Conservation (phyloP, 2,888 invertebrate species). For the Charanyca ferruginea region DNA sequence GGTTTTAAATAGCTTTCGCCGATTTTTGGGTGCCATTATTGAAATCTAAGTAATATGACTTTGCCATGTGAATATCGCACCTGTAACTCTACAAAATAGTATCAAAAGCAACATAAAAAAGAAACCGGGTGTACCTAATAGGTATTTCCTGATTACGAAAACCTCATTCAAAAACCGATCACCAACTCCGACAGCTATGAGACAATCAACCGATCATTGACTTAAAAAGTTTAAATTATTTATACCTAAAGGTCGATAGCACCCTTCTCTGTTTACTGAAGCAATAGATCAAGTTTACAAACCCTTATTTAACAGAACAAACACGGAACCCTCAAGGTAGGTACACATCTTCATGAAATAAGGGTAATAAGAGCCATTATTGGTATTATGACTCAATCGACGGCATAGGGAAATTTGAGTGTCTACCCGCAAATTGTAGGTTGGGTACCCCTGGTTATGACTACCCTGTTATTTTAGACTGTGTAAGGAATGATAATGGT, state of each 20-base stretch:
- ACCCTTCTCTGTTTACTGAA: slow-evolving; percentile 68
- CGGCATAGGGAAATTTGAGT: slow-evolving; percentile 78
- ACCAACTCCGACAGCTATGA: slow-evolving; percentile 27
- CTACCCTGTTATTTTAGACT: slow-evolving; percentile 56
- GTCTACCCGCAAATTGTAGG: slow-evolving; percentile 85
- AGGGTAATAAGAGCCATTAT: slow-evolving; percentile 73
- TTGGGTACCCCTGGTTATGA: slow-evolving; percentile 72
- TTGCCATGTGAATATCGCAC: background rate
- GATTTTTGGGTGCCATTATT: background rate
- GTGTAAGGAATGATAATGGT: slow-evolving; percentile 30
- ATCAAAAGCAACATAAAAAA: too few relatives aligned
- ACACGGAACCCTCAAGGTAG: slow-evolving; percentile 80
- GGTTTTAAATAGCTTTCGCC: background rate
- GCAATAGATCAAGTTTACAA: slow-evolving; percentile 84
- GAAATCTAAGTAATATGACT: background rate
- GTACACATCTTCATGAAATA: slow-evolving; percentile 82
- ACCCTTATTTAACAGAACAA: slow-evolving; percentile 80
- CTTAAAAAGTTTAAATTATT: slow-evolving; percentile 38
- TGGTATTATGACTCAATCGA: slow-evolving; percentile 88
- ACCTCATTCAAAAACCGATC: slow-evolving; percentile 6
- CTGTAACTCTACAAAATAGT: background rate
- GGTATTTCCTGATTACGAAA: too few relatives aligned
- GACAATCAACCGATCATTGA: slow-evolving; percentile 41
- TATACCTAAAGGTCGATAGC: slow-evolving; percentile 46
- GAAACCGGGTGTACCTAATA: background rate